Evolutionary conservation across 2,888 invertebrate species (phyloP).

Genomic region (Nymphalis polychloros): DNA sequence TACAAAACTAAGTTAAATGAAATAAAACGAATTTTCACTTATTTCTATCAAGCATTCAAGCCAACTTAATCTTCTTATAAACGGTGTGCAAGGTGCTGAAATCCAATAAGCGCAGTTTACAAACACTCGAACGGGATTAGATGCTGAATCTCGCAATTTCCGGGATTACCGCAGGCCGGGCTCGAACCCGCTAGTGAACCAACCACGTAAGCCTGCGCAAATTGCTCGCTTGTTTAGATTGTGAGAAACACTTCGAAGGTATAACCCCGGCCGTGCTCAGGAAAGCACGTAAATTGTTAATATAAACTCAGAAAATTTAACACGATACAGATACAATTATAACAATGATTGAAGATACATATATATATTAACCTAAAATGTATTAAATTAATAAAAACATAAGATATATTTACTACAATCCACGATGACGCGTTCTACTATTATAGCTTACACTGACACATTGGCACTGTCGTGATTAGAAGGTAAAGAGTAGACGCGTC

Average conservation of each 20-base stretch:
- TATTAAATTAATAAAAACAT: too few relatives aligned
- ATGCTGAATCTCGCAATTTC: conserved; percentile 19
- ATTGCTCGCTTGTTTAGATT: conserved; percentile 19
- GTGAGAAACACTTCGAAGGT: conserved; percentile 6
- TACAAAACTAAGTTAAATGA: neutral
- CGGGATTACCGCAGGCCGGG: conserved; percentile 27
- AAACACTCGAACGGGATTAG: conserved; percentile 24
- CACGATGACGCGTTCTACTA: too few relatives aligned
- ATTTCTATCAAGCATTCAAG: conserved; percentile 2
- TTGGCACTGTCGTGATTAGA: too few relatives aligned
- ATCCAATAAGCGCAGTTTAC: conserved; percentile 34
- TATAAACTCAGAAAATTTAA: too few relatives aligned
- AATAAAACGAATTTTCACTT: conserved; percentile 3
- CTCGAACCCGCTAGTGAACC: conserved; percentile 21
- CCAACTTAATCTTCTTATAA: conserved; percentile 10
- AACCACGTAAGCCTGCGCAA: conserved; percentile 21
- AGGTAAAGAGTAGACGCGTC: too few relatives aligned
- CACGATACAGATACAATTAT: too few relatives aligned
- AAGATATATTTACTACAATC: too few relatives aligned
- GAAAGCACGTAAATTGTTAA: neutral
- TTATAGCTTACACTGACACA: too few relatives aligned
- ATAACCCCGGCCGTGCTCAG: neutral
- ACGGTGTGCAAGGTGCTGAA: conserved; percentile 27
- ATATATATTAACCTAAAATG: too few relatives aligned
- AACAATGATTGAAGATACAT: too few relatives aligned